Conservation (phyloP, 2,888 invertebrate species). For the Tenthredo distinguenda region DNA sequence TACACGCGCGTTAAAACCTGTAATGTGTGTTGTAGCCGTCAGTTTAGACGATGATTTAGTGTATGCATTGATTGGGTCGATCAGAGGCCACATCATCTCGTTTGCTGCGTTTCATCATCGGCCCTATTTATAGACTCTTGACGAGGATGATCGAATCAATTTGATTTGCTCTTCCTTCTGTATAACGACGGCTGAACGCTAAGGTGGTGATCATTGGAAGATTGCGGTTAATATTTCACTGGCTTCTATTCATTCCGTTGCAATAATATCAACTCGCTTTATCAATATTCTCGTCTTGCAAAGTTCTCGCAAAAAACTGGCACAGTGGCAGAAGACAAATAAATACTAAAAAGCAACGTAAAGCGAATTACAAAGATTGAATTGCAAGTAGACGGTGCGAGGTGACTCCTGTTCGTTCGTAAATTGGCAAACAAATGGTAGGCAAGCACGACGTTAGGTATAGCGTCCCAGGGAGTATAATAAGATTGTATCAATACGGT, state of each 20-base stretch:
- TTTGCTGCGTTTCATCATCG: constrained; percentile 76
- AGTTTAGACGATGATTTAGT: constrained; percentile 78
- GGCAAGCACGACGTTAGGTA: constrained; percentile 19
- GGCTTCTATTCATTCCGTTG: background rate
- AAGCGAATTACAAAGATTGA: constrained; percentile 9
- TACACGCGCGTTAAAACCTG: constrained; percentile 67
- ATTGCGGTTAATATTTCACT: constrained; percentile 64
- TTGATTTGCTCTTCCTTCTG: constrained; percentile 61
- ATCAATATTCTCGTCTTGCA: background rate
- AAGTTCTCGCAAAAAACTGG: background rate
- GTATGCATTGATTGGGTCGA: constrained; percentile 78
- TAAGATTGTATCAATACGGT: constrained; percentile 46
- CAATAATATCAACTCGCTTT: background rate
- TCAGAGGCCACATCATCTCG: constrained; percentile 77
- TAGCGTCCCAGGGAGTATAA: background rate
- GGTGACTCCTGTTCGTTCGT: background rate
- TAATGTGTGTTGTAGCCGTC: constrained; percentile 72
- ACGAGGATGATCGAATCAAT: constrained; percentile 74
- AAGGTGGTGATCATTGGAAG: constrained; percentile 65
- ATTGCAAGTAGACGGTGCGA: background rate
- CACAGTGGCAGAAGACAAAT: background rate
- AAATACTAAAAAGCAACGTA: background rate
- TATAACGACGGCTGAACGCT: constrained; percentile 59
- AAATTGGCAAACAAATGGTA: constrained; percentile 6
- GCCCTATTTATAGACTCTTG: constrained; percentile 74